Percentiles rank a stretch among this genome's conserved stretches.
phyloP scores from a whole-genome alignment of 53 echinoderm and acorn worm genomes.

The Antedon mediterranea region DNA sequence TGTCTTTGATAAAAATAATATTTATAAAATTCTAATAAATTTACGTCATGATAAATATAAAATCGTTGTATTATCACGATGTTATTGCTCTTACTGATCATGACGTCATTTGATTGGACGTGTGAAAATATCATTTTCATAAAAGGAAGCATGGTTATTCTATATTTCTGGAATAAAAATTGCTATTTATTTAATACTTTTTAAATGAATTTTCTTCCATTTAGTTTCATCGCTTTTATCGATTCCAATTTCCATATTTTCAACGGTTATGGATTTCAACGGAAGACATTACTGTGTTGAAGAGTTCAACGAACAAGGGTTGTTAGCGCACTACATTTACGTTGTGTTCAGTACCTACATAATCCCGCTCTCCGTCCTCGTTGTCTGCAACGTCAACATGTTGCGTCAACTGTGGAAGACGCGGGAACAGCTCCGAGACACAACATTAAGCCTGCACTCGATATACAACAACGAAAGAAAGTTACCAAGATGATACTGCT shows the following conservation, averaged over 20 bases:
- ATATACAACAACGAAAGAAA: slow-evolving; percentile 45
- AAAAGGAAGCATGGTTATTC: too few species aligned
- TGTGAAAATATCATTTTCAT: too few species aligned
- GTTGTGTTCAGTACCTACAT: slow-evolving; percentile 59
- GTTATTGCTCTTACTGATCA: too few species aligned
- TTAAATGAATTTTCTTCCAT: not conserved
- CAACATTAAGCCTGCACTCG: not conserved
- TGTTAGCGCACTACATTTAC: slow-evolving; percentile 45
- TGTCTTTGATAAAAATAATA: too few species aligned
- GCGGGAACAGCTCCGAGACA: not conserved
- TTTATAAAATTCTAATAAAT: too few species aligned
- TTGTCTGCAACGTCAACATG: slow-evolving; percentile 79
- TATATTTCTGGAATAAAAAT: too few species aligned
- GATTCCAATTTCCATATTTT: slow-evolving; percentile 43
- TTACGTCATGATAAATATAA: too few species aligned
- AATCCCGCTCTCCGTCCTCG: slow-evolving; percentile 59
- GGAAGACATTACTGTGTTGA: slow-evolving; percentile 31
- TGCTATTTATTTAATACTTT: not conserved
- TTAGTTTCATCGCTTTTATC: slow-evolving; percentile 70
- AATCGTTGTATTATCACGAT: too few species aligned
- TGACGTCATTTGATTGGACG: too few species aligned
- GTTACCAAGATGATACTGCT: slow-evolving; percentile 84
- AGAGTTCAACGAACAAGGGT: slow-evolving; percentile 28
- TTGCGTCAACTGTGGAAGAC: slow-evolving; percentile 63
- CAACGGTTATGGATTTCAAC: not conserved